Evolutionary conservation across 1,140 invertebrate species (phyloP).

Genomic region (Pemphigus obesinymphae): DNA sequence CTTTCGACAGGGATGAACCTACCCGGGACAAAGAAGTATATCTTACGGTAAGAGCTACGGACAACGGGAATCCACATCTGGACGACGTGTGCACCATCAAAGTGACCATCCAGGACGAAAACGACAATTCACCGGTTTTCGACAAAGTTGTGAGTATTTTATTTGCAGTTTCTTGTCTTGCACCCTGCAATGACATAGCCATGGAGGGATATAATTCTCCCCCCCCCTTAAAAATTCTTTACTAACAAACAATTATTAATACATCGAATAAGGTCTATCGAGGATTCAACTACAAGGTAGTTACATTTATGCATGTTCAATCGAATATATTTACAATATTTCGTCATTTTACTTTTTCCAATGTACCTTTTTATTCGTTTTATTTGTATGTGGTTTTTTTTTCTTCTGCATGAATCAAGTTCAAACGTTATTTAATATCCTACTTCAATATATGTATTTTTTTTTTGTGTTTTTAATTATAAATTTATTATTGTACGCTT

Average conservation of each 20-base stretch:
- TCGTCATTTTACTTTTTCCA: not conserved
- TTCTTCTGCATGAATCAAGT: not conserved
- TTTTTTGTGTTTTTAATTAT: no score
- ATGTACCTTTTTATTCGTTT: not conserved
- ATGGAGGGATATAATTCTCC: no score
- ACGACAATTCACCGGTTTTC: conserved; percentile 81
- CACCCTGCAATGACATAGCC: no score
- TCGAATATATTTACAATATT: not conserved
- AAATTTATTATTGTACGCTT: no score
- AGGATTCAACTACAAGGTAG: conserved; percentile 37
- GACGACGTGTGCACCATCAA: conserved; percentile 84
- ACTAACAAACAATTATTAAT: not conserved
- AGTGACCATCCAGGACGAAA: conserved; percentile 79
- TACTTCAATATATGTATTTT: no score
- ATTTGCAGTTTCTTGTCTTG: not conserved
- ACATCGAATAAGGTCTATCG: conserved; percentile 19
- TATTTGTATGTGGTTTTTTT: not conserved
- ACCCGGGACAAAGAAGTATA: conserved; percentile 76
- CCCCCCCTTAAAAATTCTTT: no score
- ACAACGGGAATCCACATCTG: conserved; percentile 76
- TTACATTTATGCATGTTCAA: not conserved
- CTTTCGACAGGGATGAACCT: conserved; percentile 81
- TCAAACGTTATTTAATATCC: not conserved
- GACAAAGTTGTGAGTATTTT: conserved; percentile 65
- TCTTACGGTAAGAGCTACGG: conserved; percentile 71